phyloP scores from a whole-genome alignment of 2,888 invertebrate genomes.

The Pseudococcus jackbeardsleyi region DNA sequence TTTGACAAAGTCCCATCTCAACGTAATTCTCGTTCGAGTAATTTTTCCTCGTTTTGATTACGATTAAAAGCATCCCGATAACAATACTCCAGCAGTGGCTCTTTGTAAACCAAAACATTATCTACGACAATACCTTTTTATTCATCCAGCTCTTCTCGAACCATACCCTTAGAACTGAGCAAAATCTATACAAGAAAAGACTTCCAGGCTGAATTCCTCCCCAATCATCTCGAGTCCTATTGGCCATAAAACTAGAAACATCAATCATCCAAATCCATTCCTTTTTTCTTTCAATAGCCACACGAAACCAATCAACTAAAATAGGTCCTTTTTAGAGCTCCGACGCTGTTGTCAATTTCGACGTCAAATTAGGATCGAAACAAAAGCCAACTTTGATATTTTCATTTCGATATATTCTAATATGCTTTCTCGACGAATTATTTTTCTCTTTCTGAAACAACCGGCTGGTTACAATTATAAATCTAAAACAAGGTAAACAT shows the following conservation, averaged over 20 bases:
- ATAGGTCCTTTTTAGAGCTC: neutral
- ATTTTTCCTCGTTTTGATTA: constrained; percentile 27
- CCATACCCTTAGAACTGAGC: neutral
- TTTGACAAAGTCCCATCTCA: neutral
- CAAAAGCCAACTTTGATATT: neutral
- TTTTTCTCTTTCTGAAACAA: neutral
- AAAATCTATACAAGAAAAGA: neutral
- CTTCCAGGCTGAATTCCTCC: neutral
- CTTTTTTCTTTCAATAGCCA: neutral
- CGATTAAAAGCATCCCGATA: neutral
- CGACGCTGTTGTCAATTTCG: neutral
- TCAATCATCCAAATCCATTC: neutral
- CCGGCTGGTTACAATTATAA: neutral
- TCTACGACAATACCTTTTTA: neutral
- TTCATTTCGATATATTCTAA: neutral
- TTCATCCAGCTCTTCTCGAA: neutral
- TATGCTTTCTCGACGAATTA: neutral
- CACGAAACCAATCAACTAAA: constrained; percentile 22
- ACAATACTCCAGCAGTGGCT: neutral
- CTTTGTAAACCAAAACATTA: neutral
- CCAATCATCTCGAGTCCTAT: neutral
- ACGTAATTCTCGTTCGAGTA: neutral
- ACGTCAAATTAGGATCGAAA: neutral
- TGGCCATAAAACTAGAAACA: neutral
- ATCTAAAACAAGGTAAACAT: neutral